A percentile compares a stretch with the other conserved stretches of the same genome.
These are phyloP conservation scores for Bothrops jararaca DNA, from an alignment of 2,113 vertebrate genomes.

Conservation along the genomic window DNA sequence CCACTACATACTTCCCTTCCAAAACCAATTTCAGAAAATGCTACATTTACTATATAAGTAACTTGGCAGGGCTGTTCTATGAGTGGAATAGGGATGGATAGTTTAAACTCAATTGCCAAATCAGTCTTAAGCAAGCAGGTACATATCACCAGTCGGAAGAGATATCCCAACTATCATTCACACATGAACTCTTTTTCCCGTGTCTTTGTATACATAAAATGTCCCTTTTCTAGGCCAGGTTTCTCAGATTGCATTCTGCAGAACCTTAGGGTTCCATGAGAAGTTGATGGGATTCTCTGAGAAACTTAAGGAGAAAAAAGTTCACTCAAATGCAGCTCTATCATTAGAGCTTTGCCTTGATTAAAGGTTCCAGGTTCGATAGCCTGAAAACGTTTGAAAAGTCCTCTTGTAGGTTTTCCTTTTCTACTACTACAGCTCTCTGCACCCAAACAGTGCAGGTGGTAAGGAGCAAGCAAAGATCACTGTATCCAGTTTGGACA, in stretches of 20 bases:
- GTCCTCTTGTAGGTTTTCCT: not conserved
- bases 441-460: not conserved
- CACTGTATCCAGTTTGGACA: not conserved
- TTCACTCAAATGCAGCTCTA: not conserved
- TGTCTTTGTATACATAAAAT: not conserved
- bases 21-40: not conserved
- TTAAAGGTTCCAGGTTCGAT: not conserved
- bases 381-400: not conserved
- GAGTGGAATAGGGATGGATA: not conserved
- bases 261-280: not conserved
- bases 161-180: not conserved
- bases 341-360: not conserved
- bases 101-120: not conserved
- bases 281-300: not conserved
- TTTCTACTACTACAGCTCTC: not conserved
- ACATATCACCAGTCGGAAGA: not conserved
- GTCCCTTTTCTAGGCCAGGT: not conserved
- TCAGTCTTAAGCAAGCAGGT: not conserved
- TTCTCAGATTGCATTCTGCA: not conserved
- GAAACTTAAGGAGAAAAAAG: not conserved
- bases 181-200: not conserved
- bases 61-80: too few relatives aligned
- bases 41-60: too few relatives aligned
- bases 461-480: not conserved
- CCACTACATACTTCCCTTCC: not conserved